Evolutionary conservation across 2,797 vertebrate genomes (phyloP).

Genomic region (Morelia viridis): DNA sequence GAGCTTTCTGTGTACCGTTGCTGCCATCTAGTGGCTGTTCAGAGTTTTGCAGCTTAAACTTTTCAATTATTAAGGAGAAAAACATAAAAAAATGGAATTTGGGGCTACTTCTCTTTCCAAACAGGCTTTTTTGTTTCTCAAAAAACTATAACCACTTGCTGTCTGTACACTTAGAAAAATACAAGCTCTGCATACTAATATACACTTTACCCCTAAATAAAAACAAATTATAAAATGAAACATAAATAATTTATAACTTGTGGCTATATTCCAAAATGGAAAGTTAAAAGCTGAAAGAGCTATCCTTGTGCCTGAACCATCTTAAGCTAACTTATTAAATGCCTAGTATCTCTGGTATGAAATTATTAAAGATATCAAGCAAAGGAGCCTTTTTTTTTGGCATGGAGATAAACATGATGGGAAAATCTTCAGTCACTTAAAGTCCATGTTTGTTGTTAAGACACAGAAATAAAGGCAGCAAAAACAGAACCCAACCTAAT

Average conservation of each 20-base stretch:
- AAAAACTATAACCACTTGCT: background rate
- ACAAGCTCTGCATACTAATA: slow-evolving; percentile 6
- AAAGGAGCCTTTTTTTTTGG: background rate
- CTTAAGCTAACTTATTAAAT: slow-evolving; percentile 35
- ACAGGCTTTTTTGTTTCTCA: slow-evolving; percentile 12
- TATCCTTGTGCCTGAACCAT: slow-evolving; percentile 57
- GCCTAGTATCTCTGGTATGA: slow-evolving; percentile 21
- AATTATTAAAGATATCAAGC: slow-evolving; percentile 14
- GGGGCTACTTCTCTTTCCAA: background rate
- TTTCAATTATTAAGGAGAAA: too few species aligned
- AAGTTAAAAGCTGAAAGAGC: slow-evolving; percentile 50
- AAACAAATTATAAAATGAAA: slow-evolving; percentile 14
- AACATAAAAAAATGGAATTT: background rate
- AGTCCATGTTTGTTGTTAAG: background rate
- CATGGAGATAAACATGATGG: background rate
- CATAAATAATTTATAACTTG: slow-evolving; percentile 39
- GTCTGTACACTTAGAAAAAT: background rate
- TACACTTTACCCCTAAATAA: slow-evolving; percentile 8
- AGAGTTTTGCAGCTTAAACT: background rate
- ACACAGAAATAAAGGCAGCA: background rate
- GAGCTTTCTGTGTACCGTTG: background rate
- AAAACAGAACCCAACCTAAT: background rate
- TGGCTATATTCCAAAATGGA: slow-evolving; percentile 60
- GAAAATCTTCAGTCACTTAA: background rate
- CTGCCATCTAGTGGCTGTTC: background rate